These are phyloP conservation scores for Salticus scenicus DNA, from an alignment of 2,888 invertebrate genomes.

Conservation along the genomic window DNA sequence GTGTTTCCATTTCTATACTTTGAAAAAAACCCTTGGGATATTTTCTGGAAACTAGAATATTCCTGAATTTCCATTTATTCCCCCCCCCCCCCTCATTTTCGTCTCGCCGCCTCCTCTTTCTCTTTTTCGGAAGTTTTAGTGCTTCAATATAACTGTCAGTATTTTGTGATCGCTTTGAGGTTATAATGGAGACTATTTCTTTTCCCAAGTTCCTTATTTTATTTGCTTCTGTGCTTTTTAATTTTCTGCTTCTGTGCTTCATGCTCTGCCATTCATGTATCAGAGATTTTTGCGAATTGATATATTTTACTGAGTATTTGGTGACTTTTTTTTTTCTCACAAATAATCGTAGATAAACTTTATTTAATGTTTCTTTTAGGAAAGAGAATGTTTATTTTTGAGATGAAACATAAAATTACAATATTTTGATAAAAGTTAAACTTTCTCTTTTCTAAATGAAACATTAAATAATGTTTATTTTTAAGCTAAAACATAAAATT, in stretches of 20 bases:
- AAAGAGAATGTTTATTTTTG: too few relatives aligned
- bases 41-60: not conserved
- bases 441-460: too few relatives aligned
- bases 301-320: not conserved
- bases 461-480: too few relatives aligned
- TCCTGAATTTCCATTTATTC: constrained; percentile 54
- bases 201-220: not conserved
- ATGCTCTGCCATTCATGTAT: not conserved
- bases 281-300: not conserved
- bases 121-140: not conserved
- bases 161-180: too few relatives aligned
- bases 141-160: not conserved
- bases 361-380: too few relatives aligned
- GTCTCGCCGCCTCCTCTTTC: not conserved
- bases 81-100: too few relatives aligned
- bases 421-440: too few relatives aligned
- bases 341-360: too few relatives aligned
- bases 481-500: too few relatives aligned
- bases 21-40: not conserved
- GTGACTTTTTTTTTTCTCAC: too few relatives aligned
- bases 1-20: not conserved
- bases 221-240: not conserved
- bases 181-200: too few relatives aligned
- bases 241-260: not conserved
- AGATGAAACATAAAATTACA: too few relatives aligned